phyloP scores from a whole-genome alignment of 2,113 vertebrate genomes.

The Anarrhichthys ocellatus region DNA sequence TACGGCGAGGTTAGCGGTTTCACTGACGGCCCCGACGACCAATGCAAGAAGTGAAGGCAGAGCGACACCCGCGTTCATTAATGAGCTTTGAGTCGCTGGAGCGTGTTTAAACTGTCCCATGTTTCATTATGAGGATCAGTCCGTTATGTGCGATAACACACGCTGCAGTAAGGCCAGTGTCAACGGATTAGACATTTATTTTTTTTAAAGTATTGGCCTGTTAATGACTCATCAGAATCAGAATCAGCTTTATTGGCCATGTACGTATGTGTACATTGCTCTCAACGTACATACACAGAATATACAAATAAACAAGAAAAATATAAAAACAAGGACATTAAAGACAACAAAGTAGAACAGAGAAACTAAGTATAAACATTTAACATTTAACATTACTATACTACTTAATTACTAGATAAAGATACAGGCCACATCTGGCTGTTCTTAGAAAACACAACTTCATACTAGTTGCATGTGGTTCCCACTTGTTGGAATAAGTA shows the following conservation, averaged over 20 bases:
- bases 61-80: slow-evolving; percentile 67
- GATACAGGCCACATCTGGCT: too few relatives aligned
- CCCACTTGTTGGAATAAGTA: not conserved
- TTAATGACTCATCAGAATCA: not conserved
- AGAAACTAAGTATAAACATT: too few relatives aligned
- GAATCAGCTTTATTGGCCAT: too few relatives aligned
- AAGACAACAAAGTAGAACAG: too few relatives aligned
- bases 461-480: not conserved
- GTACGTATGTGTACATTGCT: too few relatives aligned
- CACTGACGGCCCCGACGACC: slow-evolving; percentile 68
- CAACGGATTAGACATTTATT: not conserved
- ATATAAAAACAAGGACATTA: too few relatives aligned
- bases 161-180: not conserved
- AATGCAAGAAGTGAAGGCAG: slow-evolving; percentile 63
- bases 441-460: too few relatives aligned
- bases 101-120: slow-evolving; percentile 26
- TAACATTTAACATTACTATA: too few relatives aligned
- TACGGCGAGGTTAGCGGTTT: slow-evolving; percentile 31
- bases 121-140: slow-evolving; percentile 12
- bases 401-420: not conserved
- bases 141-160: slow-evolving; percentile 19
- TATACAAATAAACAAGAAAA: too few relatives aligned
- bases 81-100: slow-evolving; percentile 38
- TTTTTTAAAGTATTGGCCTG: not conserved
- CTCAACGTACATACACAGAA: too few relatives aligned